Percentiles rank a stretch among this genome's conserved stretches.
Evolutionary conservation across 1,140 invertebrate genomes (phyloP).

Genomic region (Drosophila varians): DNA sequence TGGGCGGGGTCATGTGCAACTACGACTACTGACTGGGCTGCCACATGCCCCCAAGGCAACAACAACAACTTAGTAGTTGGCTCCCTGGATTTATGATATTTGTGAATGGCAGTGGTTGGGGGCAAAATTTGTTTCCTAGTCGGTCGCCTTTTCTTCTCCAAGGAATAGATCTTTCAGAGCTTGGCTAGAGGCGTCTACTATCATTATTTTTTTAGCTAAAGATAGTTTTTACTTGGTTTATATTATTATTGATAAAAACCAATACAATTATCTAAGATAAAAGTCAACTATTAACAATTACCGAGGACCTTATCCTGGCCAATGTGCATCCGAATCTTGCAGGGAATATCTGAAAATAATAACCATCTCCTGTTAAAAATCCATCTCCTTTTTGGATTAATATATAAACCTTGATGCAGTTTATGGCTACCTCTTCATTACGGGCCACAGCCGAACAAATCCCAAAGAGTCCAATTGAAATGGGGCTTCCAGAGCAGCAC

Average conservation of each 20-base stretch:
- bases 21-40: conserved; percentile 22
- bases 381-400: not conserved
- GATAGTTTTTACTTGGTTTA: not conserved
- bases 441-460: conserved; percentile 2
- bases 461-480: conserved; percentile 58
- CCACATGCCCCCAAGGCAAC: conserved; percentile 46
- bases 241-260: no score
- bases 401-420: not conserved
- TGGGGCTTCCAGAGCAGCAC: conserved; percentile 9
- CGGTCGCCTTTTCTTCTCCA: not conserved
- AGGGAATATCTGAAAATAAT: no score
- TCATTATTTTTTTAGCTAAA: not conserved
- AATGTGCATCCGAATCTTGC: no score
- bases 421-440: conserved; percentile 13
- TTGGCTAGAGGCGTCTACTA: not conserved
- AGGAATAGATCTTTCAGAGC: conserved; percentile 15
- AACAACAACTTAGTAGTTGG: conserved; percentile 41
- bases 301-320: no score
- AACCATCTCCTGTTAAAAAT: no score
- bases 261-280: no score
- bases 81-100: conserved; percentile 52
- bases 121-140: conserved; percentile 15
- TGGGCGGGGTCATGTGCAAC: conserved; percentile 52
- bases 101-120: conserved; percentile 39
- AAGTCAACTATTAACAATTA: no score